phyloP scores from a whole-genome alignment of 2,113 vertebrate genomes.

The Cyanoliseus patagonus region DNA sequence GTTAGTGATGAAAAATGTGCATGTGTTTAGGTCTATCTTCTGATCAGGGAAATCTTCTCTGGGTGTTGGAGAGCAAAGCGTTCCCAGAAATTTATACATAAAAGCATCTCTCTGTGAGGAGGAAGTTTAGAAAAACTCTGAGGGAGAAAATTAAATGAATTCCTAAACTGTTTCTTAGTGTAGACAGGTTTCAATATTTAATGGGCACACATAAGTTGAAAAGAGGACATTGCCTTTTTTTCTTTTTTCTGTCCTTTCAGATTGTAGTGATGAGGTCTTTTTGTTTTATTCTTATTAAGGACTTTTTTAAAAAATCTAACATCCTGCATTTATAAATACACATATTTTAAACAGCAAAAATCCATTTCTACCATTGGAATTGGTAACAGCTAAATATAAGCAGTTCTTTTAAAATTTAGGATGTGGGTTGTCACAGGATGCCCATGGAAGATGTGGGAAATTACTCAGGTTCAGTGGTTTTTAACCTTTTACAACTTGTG shows the following conservation, averaged over 20 bases:
- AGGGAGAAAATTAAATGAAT: slow-evolving; percentile 42
- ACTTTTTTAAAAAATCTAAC: not conserved
- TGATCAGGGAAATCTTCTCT: slow-evolving; percentile 43
- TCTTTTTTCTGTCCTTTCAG: not conserved
- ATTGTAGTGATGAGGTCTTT: not conserved
- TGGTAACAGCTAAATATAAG: not conserved
- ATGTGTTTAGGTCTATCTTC: slow-evolving; percentile 42
- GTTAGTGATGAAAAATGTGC: slow-evolving; percentile 10
- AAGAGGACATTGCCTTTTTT: not conserved
- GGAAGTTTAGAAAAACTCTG: slow-evolving; percentile 50
- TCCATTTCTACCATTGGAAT: not conserved
- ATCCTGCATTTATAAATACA: not conserved
- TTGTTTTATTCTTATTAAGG: not conserved
- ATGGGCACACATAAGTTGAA: not conserved
- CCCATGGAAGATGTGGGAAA: not conserved
- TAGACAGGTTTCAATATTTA: slow-evolving; percentile 46
- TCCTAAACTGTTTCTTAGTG: slow-evolving; percentile 11
- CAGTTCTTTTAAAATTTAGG: not conserved
- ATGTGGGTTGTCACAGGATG: accelerated
- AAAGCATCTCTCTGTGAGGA: slow-evolving; percentile 1
- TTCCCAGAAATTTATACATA: slow-evolving; percentile 51
- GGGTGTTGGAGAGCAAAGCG: not conserved
- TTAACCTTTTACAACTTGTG: not conserved
- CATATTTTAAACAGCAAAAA: not conserved
- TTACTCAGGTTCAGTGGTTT: not conserved